phyloP scores from a whole-genome alignment of 2,797 vertebrate genomes.

The Xenops minutus region DNA sequence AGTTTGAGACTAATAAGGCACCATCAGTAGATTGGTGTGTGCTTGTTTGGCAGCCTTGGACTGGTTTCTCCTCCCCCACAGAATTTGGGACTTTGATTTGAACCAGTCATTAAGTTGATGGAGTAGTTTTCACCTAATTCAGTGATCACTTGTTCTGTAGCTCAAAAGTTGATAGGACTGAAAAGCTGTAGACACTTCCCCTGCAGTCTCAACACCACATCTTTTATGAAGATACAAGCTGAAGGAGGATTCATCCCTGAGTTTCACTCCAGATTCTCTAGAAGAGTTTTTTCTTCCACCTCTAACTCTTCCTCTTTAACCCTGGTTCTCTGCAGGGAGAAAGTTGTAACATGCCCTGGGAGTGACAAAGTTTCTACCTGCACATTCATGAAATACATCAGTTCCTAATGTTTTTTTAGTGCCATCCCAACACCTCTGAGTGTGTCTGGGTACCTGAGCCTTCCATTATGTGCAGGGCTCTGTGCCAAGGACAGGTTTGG shows the following conservation, averaged over 20 bases:
- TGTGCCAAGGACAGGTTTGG: neutral
- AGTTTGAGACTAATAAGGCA: neutral
- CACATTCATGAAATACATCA: neutral
- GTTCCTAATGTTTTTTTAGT: neutral
- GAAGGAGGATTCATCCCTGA: neutral
- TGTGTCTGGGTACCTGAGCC: neutral
- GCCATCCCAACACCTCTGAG: neutral
- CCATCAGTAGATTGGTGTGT: neutral
- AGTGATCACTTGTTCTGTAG: neutral
- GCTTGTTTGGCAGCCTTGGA: neutral
- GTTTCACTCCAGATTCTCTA: neutral
- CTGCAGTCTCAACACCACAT: neutral
- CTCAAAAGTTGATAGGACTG: neutral
- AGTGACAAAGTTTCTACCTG: neutral
- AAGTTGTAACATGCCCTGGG: neutral
- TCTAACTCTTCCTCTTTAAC: neutral
- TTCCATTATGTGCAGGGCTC: neutral
- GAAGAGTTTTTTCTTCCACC: neutral
- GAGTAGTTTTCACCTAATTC: neutral
- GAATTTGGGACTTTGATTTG: neutral
- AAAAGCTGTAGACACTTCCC: neutral
- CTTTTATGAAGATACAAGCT: neutral
- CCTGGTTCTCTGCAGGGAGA: neutral
- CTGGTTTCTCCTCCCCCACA: neutral
- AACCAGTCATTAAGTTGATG: neutral